phyloP scores from a whole-genome alignment of 1,140 invertebrate species.

The Drosophila seguyi region DNA sequence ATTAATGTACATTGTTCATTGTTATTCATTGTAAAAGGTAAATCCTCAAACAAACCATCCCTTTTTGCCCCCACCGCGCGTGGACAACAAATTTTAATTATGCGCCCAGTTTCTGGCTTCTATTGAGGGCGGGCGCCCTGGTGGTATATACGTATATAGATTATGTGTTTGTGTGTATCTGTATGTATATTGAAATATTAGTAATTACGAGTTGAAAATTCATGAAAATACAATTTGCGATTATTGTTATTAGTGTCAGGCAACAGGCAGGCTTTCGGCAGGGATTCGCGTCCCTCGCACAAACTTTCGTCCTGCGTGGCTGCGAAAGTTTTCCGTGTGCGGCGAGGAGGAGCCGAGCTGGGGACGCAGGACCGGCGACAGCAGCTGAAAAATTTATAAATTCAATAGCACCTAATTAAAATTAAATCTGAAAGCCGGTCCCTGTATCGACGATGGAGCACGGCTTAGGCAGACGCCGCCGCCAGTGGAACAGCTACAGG shows the following conservation, averaged over 20 bases:
- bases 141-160: conserved; percentile 47
- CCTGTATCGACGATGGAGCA: conserved; percentile 68
- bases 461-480: conserved; percentile 55
- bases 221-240: conserved; percentile 83
- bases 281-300: conserved; percentile 8
- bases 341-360: background rate
- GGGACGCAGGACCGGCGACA: conserved; percentile 44
- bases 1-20: conserved; percentile 83
- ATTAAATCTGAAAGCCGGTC: conserved; percentile 78
- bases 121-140: conserved; percentile 20
- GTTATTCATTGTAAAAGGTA: conserved; percentile 75
- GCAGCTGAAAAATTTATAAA: conserved; percentile 82
- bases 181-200: conserved; percentile 70
- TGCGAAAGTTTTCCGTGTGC: conserved; percentile 71
- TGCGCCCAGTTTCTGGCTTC: conserved; percentile 61
- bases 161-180: conserved; percentile 46
- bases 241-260: conserved; percentile 83
- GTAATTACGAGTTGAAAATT: conserved; percentile 82
- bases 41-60: conserved; percentile 23
- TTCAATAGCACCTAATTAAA: conserved; percentile 84
- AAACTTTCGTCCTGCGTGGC: conserved; percentile 59
- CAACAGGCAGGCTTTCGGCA: conserved; percentile 50
- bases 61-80: background rate
- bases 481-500: conserved; percentile 12
- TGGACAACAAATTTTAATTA: conserved; percentile 78